Conservation (phyloP, 1,140 invertebrate genomes). For the Dinoponera quadriceps region DNA sequence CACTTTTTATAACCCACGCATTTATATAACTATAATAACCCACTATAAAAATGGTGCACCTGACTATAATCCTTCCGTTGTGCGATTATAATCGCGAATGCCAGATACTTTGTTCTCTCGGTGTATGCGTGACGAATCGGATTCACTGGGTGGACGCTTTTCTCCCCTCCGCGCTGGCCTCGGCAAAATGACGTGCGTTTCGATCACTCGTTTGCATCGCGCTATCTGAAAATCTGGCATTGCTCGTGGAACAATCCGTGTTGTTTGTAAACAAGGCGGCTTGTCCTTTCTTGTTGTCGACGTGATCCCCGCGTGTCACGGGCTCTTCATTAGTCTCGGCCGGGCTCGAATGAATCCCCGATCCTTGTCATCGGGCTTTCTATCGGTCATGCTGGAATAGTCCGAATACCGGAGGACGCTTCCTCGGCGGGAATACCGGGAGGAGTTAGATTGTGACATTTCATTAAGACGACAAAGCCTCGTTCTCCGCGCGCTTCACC, state of each 20-base stretch:
- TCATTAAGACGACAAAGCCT: conserved; percentile 76
- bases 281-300: not conserved
- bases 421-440: conserved; percentile 50
- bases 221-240: not conserved
- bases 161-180: too few relatives aligned
- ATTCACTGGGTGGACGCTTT: too few relatives aligned
- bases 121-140: too few relatives aligned
- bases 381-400: conserved; percentile 60
- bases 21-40: too few relatives aligned
- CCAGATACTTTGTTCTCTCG: too few relatives aligned
- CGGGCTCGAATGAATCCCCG: conserved; percentile 43
- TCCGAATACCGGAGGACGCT: conserved; percentile 54
- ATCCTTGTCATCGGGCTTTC: conserved; percentile 34
- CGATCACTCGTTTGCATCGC: too few relatives aligned
- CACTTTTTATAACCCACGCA: too few relatives aligned
- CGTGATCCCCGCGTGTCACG: conserved; percentile 9
- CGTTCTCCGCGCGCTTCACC: not conserved
- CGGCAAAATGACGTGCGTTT: too few relatives aligned
- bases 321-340: conserved; percentile 40
- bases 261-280: conserved; percentile 14
- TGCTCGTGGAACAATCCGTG: not conserved
- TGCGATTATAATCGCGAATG: too few relatives aligned
- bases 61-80: too few relatives aligned
- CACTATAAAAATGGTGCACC: too few relatives aligned
- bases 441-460: conserved; percentile 71